phyloP scores from a whole-genome alignment of 2,888 invertebrate genomes.

The Protonemura montana region DNA sequence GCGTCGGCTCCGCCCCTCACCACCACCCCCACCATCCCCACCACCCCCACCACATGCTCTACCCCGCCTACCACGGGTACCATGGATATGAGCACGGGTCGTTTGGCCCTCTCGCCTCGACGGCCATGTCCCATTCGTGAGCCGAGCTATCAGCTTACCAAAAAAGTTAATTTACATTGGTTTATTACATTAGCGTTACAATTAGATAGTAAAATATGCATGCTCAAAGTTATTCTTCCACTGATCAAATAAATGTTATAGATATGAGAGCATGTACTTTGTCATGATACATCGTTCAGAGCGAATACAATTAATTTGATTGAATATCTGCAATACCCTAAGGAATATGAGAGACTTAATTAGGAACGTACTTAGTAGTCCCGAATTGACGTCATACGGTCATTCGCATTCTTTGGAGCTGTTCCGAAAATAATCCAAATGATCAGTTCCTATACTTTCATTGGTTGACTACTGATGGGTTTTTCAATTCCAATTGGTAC shows the following conservation, averaged over 20 bases:
- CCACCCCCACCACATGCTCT: slow-evolving; percentile 43
- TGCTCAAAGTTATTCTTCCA: not conserved
- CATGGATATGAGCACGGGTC: slow-evolving; percentile 46
- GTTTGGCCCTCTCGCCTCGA: slow-evolving; percentile 21
- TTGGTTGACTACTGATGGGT: no score
- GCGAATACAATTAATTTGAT: no score
- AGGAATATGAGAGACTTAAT: no score
- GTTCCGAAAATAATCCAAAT: no score
- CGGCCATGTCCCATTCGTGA: slow-evolving; percentile 43
- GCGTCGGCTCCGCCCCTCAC: slow-evolving; percentile 37
- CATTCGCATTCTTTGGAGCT: no score
- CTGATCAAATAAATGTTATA: not conserved
- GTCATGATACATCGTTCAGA: no score
- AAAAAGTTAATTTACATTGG: not conserved
- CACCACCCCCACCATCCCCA: slow-evolving; percentile 16
- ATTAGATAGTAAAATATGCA: not conserved
- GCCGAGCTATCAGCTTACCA: not conserved
- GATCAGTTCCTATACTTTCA: no score
- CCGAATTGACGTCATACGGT: no score
- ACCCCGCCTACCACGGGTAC: slow-evolving; percentile 46
- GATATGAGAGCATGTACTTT: no score
- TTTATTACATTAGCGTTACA: not conserved
- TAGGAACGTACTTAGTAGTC: no score
- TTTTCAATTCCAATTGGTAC: no score
- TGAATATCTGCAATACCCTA: no score